Conservation (phyloP, 2,888 invertebrate species). For the Drosophila ezoana region DNA sequence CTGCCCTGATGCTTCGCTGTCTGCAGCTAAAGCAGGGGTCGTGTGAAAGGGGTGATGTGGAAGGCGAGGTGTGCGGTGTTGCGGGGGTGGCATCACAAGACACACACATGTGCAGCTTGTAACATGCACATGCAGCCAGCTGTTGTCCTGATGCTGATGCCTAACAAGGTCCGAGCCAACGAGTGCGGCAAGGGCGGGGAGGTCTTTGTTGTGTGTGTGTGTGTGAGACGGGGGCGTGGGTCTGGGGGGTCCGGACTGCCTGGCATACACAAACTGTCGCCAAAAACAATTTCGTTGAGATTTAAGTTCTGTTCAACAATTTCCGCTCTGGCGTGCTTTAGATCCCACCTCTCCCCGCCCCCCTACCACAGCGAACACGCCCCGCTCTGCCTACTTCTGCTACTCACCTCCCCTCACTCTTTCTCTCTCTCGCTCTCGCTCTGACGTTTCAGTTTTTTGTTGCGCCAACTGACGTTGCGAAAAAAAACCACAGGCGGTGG, state of each 20-base stretch:
- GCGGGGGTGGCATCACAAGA: slow-evolving; percentile 15
- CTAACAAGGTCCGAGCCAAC: slow-evolving; percentile 59
- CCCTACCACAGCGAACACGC: neutral
- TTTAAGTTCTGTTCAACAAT: slow-evolving; percentile 79
- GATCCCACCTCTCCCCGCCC: neutral
- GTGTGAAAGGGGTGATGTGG: neutral
- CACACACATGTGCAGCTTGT: slow-evolving; percentile 57
- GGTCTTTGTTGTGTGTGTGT: neutral
- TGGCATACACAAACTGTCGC: slow-evolving; percentile 73
- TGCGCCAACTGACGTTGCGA: slow-evolving; percentile 39
- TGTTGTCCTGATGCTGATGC: slow-evolving; percentile 53
- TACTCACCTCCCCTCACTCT: neutral
- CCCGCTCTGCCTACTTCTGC: neutral
- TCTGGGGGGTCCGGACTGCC: slow-evolving; percentile 5
- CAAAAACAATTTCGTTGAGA: slow-evolving; percentile 80
- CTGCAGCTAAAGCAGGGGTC: neutral
- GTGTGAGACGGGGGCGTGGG: neutral
- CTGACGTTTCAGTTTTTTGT: slow-evolving; percentile 38
- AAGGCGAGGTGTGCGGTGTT: neutral
- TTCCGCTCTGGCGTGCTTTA: slow-evolving; percentile 57
- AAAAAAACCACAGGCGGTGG: slow-evolving; percentile 24
- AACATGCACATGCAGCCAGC: slow-evolving; percentile 66
- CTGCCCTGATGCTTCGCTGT: neutral
- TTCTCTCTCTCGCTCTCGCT: neutral
- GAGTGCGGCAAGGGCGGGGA: neutral